Base-by-base conservation (phyloP, 37 sponge, comb jelly and placozoan species). In the Ianthella basta region DNA sequence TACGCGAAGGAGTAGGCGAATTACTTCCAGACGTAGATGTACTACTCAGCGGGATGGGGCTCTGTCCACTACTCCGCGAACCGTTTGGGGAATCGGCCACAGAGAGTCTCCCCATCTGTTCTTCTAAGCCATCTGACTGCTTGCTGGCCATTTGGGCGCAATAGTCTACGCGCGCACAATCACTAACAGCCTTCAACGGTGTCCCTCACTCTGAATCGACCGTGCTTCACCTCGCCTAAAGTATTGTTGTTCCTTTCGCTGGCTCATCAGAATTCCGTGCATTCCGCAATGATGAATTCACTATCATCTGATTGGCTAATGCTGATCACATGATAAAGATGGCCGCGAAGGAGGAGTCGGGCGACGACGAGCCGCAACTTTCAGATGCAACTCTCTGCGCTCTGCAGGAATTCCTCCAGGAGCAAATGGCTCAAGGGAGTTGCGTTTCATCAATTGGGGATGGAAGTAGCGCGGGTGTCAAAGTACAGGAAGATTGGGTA, bases 391-490 rank as follows among this genome's bases (percentile, higher is more conserved):
- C 95, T 24, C 25, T 89, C 37, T 80, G 85, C 25, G 90, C 92
- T 38, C 88, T 95, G 19, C 87, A 87, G 60, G 95, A 95, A 80
- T 95, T 95, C 67, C 86, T 88, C 25, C 34, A 67, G 4, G 95
- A 94, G 59, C 79, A 78, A 39, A 24, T 30, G 10, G 56, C 59
- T 19, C 59, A 56, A 57, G 56, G 32, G n/a, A 27, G 59, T 80
- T 54, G 60, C 65, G 59, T 18, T 55, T 54, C 34, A 79, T 20
- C 80, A 63, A 55, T 20, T 56, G 20, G 63, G 60, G 35, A 30
- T 10, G 13, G 27, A 35, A 56, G 55, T 15, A 30, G 32, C 5
- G 25, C 72, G 39, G 63, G 21, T 23, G 24, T 86, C 0, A 41
- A 41, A 1, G n/a, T 75, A 18, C 29, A 83, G 40, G 93, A 92